Evolutionary conservation across 2,113 vertebrate species (phyloP).

Genomic region (Amia ocellicauda): DNA sequence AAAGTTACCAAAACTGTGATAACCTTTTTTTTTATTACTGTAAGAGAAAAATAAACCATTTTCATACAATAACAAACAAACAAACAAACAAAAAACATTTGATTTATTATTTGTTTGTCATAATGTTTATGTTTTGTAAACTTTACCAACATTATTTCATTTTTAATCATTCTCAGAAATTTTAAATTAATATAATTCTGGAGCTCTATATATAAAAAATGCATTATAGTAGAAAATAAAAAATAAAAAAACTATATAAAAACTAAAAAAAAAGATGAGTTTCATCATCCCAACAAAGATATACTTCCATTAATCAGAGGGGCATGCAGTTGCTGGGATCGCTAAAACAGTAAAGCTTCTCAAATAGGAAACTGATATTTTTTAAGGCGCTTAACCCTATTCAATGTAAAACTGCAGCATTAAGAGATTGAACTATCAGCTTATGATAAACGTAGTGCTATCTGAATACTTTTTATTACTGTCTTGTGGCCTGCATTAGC

Average conservation of each 20-base stretch:
- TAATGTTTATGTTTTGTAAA: too few species aligned
- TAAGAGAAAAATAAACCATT: constrained; percentile 56
- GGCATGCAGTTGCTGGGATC: constrained; percentile 58
- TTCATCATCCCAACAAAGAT: constrained; percentile 46
- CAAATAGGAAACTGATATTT: constrained; percentile 47
- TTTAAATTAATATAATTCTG: constrained; percentile 77
- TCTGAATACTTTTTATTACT: neutral
- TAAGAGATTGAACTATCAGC: too few species aligned
- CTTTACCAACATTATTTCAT: constrained; percentile 34
- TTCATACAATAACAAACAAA: constrained; percentile 57
- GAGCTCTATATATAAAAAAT: constrained; percentile 48
- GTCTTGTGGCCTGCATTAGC: neutral
- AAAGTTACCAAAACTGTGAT: constrained; percentile 86
- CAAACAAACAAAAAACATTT: constrained; percentile 41
- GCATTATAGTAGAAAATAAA: constrained; percentile 24
- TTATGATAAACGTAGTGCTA: too few species aligned
- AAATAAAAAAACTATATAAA: constrained; percentile 35
- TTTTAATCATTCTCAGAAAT: constrained; percentile 64
- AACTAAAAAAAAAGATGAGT: constrained; percentile 47
- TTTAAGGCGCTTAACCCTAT: constrained; percentile 39
- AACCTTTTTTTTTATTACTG: constrained; percentile 75
- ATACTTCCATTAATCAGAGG: constrained; percentile 48
- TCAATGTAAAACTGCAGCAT: too few species aligned
- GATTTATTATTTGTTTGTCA: too few species aligned
- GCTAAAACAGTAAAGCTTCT: constrained; percentile 59